Percentiles rank a stretch among this genome's conserved stretches.
Conservation (phyloP, 2,888 invertebrate species). For the Tenthredo distinguenda region DNA sequence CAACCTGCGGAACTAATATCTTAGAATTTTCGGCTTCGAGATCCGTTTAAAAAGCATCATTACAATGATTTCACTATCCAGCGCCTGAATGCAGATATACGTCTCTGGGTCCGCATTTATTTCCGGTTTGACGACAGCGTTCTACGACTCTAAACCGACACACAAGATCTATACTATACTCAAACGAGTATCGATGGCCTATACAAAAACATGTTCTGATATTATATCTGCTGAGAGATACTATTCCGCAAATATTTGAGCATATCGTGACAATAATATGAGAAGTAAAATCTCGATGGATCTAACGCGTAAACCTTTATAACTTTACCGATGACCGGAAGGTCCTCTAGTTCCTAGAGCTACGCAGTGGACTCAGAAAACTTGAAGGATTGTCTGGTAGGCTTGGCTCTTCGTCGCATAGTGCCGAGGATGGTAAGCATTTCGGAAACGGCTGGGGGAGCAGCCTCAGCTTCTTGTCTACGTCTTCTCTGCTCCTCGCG, state of each 20-base stretch:
- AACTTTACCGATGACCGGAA: background rate
- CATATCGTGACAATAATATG: background rate
- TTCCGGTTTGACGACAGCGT: background rate
- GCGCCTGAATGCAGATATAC: background rate
- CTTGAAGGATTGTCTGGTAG: constrained; percentile 73
- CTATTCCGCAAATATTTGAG: background rate
- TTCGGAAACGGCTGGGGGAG: constrained; percentile 82
- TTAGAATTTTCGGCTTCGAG: background rate
- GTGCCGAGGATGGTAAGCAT: constrained; percentile 86
- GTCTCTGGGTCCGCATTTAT: background rate
- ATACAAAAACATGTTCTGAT: background rate
- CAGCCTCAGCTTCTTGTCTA: constrained; percentile 82
- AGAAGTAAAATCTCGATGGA: background rate
- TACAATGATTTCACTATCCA: background rate
- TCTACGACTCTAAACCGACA: background rate
- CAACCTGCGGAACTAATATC: background rate
- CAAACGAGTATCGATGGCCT: background rate
- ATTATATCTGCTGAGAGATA: background rate
- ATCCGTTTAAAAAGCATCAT: no score
- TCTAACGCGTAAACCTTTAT: background rate
- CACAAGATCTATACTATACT: background rate
- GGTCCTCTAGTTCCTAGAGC: background rate
- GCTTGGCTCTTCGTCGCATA: constrained; percentile 80
- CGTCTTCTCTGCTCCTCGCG: constrained; percentile 80
- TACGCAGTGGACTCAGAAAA: constrained; percentile 67